A percentile compares a stretch with the other conserved stretches of the same genome.
Evolutionary conservation across 2,113 vertebrate species (phyloP).

Genomic region (Leucopternis melanops): DNA sequence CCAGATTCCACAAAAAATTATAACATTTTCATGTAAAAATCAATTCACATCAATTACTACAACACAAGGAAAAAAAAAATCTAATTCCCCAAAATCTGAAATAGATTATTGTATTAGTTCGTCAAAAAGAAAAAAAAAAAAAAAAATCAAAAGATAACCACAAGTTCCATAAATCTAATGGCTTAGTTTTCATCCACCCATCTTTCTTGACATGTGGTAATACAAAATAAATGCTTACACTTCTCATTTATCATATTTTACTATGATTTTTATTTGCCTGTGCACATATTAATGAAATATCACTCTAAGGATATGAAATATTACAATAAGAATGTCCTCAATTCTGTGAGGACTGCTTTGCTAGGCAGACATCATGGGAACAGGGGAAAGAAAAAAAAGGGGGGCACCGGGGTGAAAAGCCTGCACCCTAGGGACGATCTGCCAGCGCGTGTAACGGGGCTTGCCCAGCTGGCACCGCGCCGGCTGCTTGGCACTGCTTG

Average conservation of each 20-base stretch:
- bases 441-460: neutral
- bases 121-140: neutral
- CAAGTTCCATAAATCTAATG: neutral
- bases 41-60: neutral
- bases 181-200: neutral
- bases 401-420: neutral
- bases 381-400: neutral
- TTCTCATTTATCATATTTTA: neutral
- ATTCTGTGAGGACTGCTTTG: neutral
- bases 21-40: neutral
- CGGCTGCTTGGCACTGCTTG: fast-evolving
- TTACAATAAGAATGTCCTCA: neutral
- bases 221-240: neutral
- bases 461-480: fast-evolving
- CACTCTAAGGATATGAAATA: neutral
- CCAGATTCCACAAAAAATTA: neutral
- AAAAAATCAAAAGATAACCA: neutral
- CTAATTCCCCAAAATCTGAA: neutral
- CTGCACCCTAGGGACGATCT: neutral
- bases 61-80: neutral
- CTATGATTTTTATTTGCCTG: neutral
- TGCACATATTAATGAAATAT: neutral
- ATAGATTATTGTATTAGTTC: neutral
- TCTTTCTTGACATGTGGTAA: neutral
- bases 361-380: neutral